Percentiles rank a stretch among this genome's conserved stretches.
Conservation (phyloP, 2,797 vertebrate genomes). For the Onychomys leucogaster region DNA sequence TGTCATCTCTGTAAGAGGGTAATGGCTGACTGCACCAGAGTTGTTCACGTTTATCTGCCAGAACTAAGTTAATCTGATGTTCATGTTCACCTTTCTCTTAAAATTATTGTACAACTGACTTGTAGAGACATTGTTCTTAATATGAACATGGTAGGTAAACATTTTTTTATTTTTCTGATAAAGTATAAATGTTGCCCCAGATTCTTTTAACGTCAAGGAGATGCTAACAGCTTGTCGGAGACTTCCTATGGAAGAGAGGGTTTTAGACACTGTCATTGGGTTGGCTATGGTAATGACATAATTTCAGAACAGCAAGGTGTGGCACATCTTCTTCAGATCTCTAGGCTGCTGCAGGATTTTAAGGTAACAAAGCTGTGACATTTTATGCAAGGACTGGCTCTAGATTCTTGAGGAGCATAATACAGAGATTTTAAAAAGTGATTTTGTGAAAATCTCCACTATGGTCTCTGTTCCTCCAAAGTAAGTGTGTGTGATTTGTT, state of each 20-base stretch:
- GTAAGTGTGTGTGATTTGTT: conserved; percentile 99
- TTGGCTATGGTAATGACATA: conserved; percentile 91
- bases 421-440: conserved; percentile 92
- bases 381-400: conserved; percentile 90
- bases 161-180: conserved; percentile 92
- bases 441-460: conserved; percentile 92
- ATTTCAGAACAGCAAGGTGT: conserved; percentile 92
- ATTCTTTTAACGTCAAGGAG: conserved; percentile 90
- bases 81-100: conserved; percentile 97
- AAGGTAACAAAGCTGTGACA: conserved; percentile 94
- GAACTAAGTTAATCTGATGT: conserved; percentile 93
- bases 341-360: conserved; percentile 96
- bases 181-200: conserved; percentile 90
- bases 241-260: conserved; percentile 99
- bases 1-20: conserved; percentile 99
- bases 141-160: conserved; percentile 95
- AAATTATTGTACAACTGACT: conserved; percentile 95
- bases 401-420: conserved; percentile 90
- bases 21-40: conserved; percentile 96
- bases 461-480: conserved; percentile 96
- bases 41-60: conserved; percentile 94
- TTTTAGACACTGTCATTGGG: conserved; percentile 93
- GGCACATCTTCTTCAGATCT: conserved; percentile 93
- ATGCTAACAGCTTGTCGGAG: conserved; percentile 90
- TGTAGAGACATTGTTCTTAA: conserved; percentile 96